Conservation (phyloP, 2,113 vertebrate species). For the Carlito syrichta region DNA sequence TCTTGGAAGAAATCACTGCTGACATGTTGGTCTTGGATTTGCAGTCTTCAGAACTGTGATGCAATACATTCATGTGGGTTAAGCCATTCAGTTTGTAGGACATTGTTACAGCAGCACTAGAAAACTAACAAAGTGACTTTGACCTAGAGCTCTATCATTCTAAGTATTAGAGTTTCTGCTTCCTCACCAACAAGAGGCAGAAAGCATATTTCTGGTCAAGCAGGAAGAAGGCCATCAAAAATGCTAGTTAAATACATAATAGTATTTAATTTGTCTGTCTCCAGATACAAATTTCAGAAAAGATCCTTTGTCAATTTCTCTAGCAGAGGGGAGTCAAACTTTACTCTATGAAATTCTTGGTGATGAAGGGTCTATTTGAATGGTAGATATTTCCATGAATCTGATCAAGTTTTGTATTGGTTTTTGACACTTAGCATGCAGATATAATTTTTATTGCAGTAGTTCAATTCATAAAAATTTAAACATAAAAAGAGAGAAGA, state of each 20-base stretch:
- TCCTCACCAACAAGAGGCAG: accelerated
- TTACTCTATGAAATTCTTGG: neutral
- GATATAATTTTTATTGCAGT: neutral
- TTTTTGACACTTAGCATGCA: neutral
- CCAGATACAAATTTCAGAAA: neutral
- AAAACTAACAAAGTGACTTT: accelerated
- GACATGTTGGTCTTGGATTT: accelerated
- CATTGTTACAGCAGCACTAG: neutral
- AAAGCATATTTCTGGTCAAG: accelerated
- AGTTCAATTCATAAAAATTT: neutral
- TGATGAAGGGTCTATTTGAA: neutral
- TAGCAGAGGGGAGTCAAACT: neutral
- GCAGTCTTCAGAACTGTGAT: neutral
- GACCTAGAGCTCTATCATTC: accelerated
- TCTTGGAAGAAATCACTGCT: accelerated
- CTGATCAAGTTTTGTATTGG: neutral
- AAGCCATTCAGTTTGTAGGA: accelerated
- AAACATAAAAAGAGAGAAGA: neutral
- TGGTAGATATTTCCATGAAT: neutral
- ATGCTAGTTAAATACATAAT: accelerated
- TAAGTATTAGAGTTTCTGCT: neutral
- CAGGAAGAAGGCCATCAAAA: neutral
- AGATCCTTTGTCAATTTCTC: neutral
- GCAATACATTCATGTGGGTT: neutral
- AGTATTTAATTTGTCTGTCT: neutral